Evolutionary conservation across 2,113 vertebrate species (phyloP).

Genomic region (Patagioenas fasciata): DNA sequence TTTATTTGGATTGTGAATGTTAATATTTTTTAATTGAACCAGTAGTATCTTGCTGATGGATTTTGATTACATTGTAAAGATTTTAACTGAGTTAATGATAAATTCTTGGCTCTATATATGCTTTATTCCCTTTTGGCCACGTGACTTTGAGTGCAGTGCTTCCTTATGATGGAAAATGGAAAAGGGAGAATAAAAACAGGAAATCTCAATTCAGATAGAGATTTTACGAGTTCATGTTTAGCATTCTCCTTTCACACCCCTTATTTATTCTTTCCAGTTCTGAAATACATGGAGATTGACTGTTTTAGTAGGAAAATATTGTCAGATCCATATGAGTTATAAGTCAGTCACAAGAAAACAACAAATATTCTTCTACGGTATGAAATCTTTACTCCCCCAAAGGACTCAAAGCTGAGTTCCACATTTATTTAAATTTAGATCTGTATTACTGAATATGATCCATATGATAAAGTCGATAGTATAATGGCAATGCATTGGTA

Average conservation of each 20-base stretch:
- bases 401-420: background rate
- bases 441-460: background rate
- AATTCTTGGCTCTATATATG: background rate
- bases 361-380: background rate
- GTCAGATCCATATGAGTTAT: background rate
- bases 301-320: background rate
- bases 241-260: background rate
- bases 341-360: background rate
- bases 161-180: background rate
- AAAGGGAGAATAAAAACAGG: background rate
- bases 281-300: background rate
- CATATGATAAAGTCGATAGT: accelerated
- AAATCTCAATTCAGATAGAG: background rate
- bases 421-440: background rate
- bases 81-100: background rate
- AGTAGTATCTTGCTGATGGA: background rate
- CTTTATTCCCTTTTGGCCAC: background rate
- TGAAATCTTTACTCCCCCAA: background rate
- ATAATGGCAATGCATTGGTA: background rate
- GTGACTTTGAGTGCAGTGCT: background rate
- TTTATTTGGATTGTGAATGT: background rate
- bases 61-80: background rate
- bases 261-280: background rate
- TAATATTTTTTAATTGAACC: background rate
- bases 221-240: background rate